phyloP scores from a whole-genome alignment of 2,113 vertebrate species.

The Hylia prasina region DNA sequence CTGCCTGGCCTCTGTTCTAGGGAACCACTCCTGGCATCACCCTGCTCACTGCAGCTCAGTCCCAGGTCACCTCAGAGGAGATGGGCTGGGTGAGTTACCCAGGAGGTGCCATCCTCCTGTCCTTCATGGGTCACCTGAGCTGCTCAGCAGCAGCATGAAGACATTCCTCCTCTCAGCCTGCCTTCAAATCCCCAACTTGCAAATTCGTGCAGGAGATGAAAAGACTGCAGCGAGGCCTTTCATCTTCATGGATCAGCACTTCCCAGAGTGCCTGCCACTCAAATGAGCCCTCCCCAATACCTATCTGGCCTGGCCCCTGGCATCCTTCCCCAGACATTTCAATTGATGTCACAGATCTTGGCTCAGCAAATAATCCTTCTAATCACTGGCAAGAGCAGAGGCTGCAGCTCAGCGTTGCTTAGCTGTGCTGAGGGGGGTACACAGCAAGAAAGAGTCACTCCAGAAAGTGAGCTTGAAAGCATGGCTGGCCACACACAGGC shows the following conservation, averaged over 20 bases:
- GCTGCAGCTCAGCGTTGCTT: background rate
- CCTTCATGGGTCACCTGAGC: background rate
- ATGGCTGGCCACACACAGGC: background rate
- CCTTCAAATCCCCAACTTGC: background rate
- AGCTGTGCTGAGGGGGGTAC: background rate
- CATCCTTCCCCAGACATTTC: background rate
- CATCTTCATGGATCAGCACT: background rate
- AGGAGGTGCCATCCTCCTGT: background rate
- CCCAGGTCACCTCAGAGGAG: background rate
- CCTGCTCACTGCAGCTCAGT: background rate
- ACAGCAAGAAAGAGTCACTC: background rate
- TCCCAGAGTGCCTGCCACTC: slow-evolving; percentile 3
- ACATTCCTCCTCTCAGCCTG: background rate
- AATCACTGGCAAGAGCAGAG: slow-evolving; percentile 7
- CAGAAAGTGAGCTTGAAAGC: background rate
- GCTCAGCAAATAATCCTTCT: slow-evolving; percentile 41
- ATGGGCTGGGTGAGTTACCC: background rate
- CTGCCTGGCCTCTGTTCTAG: background rate
- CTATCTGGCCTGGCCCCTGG: background rate
- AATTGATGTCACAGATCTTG: slow-evolving; percentile 23
- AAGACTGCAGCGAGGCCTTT: background rate
- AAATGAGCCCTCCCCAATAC: background rate
- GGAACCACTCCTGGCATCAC: background rate
- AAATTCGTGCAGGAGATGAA: background rate
- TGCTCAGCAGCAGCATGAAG: background rate